Evolutionary conservation across 1,140 invertebrate species (phyloP).

Genomic region (Psilanteris sp.): DNA sequence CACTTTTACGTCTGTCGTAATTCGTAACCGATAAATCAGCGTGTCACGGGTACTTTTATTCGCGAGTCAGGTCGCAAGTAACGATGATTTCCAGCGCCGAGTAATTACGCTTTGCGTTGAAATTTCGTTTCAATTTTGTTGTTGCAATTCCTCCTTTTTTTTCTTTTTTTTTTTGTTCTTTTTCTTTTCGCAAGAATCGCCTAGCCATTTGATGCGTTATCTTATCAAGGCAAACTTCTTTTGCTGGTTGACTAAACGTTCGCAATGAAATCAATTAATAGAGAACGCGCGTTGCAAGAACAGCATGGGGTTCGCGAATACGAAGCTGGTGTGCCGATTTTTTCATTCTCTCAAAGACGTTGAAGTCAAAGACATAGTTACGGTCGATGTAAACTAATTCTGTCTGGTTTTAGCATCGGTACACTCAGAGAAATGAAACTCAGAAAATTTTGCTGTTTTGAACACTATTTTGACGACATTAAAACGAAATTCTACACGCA

Average conservation of each 20-base stretch:
- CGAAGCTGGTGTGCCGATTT: too few relatives aligned
- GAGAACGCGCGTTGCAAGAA: neutral
- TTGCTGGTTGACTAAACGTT: conserved; percentile 6
- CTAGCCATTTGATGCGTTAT: conserved; percentile 6
- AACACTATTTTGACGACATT: too few relatives aligned
- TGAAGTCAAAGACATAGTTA: too few relatives aligned
- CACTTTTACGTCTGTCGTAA: conserved; percentile 33
- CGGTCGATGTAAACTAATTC: too few relatives aligned
- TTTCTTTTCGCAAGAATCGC: neutral
- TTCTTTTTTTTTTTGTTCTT: too few relatives aligned
- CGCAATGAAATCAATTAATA: conserved; percentile 30
- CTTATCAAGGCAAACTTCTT: conserved; percentile 32
- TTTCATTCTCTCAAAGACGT: too few relatives aligned
- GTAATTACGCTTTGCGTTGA: neutral
- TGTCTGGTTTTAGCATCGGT: too few relatives aligned
- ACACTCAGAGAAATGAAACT: too few relatives aligned
- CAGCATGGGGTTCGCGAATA: conserved; percentile 4
- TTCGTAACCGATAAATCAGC: conserved; percentile 37
- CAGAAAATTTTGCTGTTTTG: too few relatives aligned
- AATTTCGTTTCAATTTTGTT: neutral
- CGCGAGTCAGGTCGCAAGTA: neutral
- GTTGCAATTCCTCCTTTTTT: too few relatives aligned
- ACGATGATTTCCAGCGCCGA: neutral
- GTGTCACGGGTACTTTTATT: neutral
- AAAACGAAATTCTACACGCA: too few relatives aligned